phyloP scores from a whole-genome alignment of 2,797 vertebrate species.

The Poeciliopsis infans region DNA sequence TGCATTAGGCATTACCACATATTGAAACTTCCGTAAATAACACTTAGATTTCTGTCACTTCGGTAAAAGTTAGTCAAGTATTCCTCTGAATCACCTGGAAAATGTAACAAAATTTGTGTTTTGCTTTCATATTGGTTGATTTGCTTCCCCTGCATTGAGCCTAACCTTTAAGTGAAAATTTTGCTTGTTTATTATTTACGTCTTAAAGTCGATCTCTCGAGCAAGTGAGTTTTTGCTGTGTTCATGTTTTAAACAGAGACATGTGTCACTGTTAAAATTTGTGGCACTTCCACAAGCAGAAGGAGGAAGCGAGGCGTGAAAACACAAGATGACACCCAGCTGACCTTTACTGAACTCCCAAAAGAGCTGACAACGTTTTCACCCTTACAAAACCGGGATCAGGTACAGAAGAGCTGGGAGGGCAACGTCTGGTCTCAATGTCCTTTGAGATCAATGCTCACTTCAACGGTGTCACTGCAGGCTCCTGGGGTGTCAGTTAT shows the following conservation, averaged over 20 bases:
- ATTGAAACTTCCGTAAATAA: not conserved
- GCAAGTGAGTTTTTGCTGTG: conserved; percentile 26
- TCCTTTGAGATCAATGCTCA: conserved; percentile 42
- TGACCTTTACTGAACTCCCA: conserved; percentile 73
- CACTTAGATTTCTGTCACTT: not conserved
- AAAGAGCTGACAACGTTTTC: conserved; percentile 55
- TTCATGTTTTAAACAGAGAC: conserved; percentile 52
- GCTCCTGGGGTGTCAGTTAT: conserved; percentile 2
- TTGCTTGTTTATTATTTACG: conserved; percentile 7
- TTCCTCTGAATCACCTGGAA: not conserved
- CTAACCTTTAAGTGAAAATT: conserved; percentile 1
- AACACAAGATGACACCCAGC: conserved; percentile 65
- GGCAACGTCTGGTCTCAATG: conserved; percentile 42
- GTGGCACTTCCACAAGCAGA: conserved; percentile 57
- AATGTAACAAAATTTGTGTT: not conserved
- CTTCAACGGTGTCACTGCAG: not conserved
- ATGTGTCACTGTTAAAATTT: conserved; percentile 62
- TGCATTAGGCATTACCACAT: not conserved
- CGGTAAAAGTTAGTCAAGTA: not conserved
- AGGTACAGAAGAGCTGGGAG: conserved; percentile 42
- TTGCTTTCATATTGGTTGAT: not conserved
- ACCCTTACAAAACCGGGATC: conserved; percentile 39
- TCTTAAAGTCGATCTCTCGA: conserved; percentile 25
- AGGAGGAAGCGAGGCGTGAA: conserved; percentile 76
- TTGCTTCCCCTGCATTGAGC: not conserved